Evolutionary conservation across 2,888 invertebrate genomes (phyloP).

Genomic region (Abscondita cerata): DNA sequence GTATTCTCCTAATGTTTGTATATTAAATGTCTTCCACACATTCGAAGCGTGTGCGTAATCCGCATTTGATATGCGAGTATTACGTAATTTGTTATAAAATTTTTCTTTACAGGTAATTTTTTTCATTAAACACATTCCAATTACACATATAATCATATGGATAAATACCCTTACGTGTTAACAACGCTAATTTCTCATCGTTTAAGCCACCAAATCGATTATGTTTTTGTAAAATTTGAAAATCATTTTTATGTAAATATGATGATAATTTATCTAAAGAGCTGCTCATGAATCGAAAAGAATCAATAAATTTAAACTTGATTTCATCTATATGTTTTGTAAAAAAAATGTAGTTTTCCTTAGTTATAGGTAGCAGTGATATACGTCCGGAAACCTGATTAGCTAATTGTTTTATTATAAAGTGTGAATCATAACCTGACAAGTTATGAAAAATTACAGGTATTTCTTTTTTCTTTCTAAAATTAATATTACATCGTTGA

Average conservation of each 20-base stretch:
- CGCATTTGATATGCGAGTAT: conserved; percentile 37
- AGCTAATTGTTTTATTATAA: neutral
- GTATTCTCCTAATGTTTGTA: conserved; percentile 47
- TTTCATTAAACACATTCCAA: conserved; percentile 40
- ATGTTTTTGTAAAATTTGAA: conserved; percentile 24
- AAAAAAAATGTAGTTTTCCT: neutral
- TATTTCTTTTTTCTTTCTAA: too few species aligned
- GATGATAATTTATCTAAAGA: conserved; percentile 40
- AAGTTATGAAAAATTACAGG: neutral
- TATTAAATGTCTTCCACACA: conserved; percentile 49
- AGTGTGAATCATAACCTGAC: neutral
- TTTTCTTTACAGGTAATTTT: conserved; percentile 38
- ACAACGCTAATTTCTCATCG: conserved; percentile 31
- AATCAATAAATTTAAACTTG: conserved; percentile 45
- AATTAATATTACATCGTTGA: too few species aligned
- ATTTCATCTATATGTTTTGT: conserved; percentile 4
- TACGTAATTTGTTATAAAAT: conserved; percentile 42
- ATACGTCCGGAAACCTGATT: neutral
- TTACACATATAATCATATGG: conserved; percentile 47
- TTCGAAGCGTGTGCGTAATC: conserved; percentile 49
- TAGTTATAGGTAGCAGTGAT: neutral
- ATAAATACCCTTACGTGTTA: conserved; percentile 47
- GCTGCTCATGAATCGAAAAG: conserved; percentile 40
- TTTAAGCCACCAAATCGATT: conserved; percentile 9
- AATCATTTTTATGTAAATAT: conserved; percentile 30